Evolutionary conservation across 2,888 invertebrate species (phyloP), one percentile per base, ranked within the genome.

Genomic region (Rapana venosa): DNA sequence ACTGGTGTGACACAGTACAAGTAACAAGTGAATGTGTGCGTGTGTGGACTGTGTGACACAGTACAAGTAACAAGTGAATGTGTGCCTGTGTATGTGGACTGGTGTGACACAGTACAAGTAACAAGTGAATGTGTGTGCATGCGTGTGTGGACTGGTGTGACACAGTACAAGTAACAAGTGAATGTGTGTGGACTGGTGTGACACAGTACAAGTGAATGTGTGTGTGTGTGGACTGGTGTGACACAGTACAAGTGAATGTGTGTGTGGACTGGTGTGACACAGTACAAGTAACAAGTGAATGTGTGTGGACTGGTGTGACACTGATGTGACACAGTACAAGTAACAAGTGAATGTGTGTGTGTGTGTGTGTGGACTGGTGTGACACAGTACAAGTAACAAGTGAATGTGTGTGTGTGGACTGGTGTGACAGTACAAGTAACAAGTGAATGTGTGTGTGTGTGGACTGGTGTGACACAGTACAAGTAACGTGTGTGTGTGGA

Each of bases 291-390:
- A 26, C n/a, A 74, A 2, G 22, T 22, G 35, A 35, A 8, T 20
- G 32, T 79, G 17, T 35, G 35, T 35, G 85, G 91, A 97, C 95
- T 96, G 96, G 81, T 95, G 95, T 15, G 97, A 98, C 0, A 97
- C n/a, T n/a, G 97, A 98, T 93, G 96, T 98, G 94, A 97, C 97
- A 92, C 97, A 97, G 88, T 98, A 97, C 96, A 96, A 96, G n/a
- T 98, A 98, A n/a, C 30, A 11, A 11, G 77, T 30, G 77, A 11
- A 77, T n/a, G n/a, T n/a, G n/a, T n/a, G n/a, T n/a, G n/a, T 74
- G n/a, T 74, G 74, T 74, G 74, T 26, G 74, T 30, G 11, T 11
- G 74, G 74, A 26, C 11, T 30, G 47, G 47, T 47, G 47, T 47
- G 47, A 74, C n/a, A 74, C 74, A 5, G 11, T 74, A 30, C n/a